Base-by-base conservation (phyloP, 2,888 invertebrate species). In the Clepsis dumicolana region DNA sequence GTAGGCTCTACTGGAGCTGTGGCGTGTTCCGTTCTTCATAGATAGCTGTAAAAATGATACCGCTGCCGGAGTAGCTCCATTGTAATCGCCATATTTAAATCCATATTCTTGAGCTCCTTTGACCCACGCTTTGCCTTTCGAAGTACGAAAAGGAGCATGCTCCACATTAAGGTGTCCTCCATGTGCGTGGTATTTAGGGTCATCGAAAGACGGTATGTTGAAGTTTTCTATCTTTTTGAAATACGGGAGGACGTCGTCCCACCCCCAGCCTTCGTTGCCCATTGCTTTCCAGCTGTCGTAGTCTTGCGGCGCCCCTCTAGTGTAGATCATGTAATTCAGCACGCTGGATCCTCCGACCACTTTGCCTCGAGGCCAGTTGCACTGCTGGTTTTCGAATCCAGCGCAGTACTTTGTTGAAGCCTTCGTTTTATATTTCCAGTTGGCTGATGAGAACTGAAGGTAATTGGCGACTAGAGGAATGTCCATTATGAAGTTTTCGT, bases 361-460 rank as follows among this genome's bases (percentile, higher is more conserved):
- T 84, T 96, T 97, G 2, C 97, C 98, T 71, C 96, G 91, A 0
- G 97, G 97, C 96, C 96, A 97, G 75, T 96, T 95, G 82, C 97
- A 97, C 71, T 95, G 95, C 73, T 94, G 94, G 73, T 96, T 95
- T 73, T 95, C 95, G 93, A 97, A 96, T 5, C 97, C 97, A 24
- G 96, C 93, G 78, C 97, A 97, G 74, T 95, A 96, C 63, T 90
- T 94, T 52, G 94, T 93, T 14, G 96, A 97, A 0, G 97, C 96
- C 82, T 96, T 96, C 0, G 97, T 97, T 80, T 96, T 95, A 85
- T 97, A 98, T 73, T 94, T 95, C 98, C 98, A 97, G 81, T 97
- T 97, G 53, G 96, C 95, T 50, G 95, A 92, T 4, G 95, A 94
- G 75, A 96, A 94, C 79, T 97, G 97, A 7, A 97, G 88, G 75